Conservation (phyloP, 1,140 invertebrate genomes). For the Diorhabda elongata region DNA sequence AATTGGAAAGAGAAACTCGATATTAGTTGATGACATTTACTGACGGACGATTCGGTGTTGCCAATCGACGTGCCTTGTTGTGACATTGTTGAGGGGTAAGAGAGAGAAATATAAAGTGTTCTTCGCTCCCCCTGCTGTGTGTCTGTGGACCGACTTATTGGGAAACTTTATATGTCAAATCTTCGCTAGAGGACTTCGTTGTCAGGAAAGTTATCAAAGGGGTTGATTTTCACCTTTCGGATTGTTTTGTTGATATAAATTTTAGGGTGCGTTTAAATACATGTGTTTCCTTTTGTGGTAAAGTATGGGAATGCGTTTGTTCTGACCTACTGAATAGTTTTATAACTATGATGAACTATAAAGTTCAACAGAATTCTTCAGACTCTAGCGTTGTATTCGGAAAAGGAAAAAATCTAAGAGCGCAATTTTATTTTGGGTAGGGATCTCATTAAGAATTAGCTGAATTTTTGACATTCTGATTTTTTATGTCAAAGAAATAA, state of each 20-base stretch:
- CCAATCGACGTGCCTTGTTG: constrained; percentile 34
- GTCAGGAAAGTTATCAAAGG: neutral
- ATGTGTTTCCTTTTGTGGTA: no score
- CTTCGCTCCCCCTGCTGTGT: constrained; percentile 15
- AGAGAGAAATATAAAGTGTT: constrained; percentile 8
- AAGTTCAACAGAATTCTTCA: no score
- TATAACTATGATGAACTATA: no score
- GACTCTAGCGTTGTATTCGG: no score
- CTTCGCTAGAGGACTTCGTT: neutral
- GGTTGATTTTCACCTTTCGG: neutral
- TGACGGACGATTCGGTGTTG: constrained; percentile 32
- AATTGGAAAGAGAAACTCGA: neutral
- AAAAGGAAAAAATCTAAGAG: no score
- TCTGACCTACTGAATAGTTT: no score
- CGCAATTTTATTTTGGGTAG: no score
- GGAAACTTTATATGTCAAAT: constrained; percentile 25
- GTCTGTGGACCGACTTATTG: constrained; percentile 14
- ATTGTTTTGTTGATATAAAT: neutral
- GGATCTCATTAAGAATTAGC: no score
- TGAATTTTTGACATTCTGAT: no score
- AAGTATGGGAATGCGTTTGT: no score
- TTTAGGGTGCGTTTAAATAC: neutral
- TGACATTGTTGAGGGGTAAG: constrained; percentile 27
- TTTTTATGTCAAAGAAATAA: no score
- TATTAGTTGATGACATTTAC: constrained; percentile 26